phyloP scores from a whole-genome alignment of 30 jellyfish, hydroid and myxozoan species.

The Cassiopea xamachana region DNA sequence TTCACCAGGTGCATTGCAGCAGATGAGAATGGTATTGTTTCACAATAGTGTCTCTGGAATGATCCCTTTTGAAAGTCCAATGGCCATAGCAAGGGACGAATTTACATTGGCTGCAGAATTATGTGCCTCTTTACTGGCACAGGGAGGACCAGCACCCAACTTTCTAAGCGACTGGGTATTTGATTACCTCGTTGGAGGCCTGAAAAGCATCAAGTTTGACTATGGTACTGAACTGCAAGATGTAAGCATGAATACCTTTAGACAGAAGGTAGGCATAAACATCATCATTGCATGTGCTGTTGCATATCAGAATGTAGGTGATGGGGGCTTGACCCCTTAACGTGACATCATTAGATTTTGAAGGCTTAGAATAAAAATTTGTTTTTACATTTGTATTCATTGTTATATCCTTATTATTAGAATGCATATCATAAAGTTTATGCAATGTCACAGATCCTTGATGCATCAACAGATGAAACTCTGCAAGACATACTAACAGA shows the following conservation, averaged over 20 bases:
- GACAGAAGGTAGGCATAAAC: background rate
- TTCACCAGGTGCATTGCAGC: constrained; percentile 17
- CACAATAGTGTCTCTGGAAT: background rate
- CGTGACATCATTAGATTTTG: no score
- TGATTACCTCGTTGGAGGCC: constrained; percentile 29
- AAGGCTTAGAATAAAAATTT: no score
- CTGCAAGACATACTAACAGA: background rate
- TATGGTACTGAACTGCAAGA: background rate
- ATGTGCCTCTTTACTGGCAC: constrained; percentile 3
- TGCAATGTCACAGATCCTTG: background rate
- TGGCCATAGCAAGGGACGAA: constrained; percentile 19
- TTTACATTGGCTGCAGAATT: constrained; percentile 4
- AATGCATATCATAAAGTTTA: no score
- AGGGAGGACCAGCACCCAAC: constrained; percentile 35
- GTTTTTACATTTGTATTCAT: no score
- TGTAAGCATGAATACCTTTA: background rate
- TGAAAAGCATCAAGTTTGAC: background rate
- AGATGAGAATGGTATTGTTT: constrained; percentile 8
- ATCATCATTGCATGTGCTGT: background rate
- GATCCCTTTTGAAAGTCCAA: constrained; percentile 8
- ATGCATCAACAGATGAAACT: constrained; percentile 8
- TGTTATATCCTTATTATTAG: no score
- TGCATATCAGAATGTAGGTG: background rate
- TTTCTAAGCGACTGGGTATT: constrained; percentile 22
- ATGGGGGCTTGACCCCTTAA: no score